phyloP scores from a whole-genome alignment of 1,140 invertebrate genomes.

The Solenopsis invicta region DNA sequence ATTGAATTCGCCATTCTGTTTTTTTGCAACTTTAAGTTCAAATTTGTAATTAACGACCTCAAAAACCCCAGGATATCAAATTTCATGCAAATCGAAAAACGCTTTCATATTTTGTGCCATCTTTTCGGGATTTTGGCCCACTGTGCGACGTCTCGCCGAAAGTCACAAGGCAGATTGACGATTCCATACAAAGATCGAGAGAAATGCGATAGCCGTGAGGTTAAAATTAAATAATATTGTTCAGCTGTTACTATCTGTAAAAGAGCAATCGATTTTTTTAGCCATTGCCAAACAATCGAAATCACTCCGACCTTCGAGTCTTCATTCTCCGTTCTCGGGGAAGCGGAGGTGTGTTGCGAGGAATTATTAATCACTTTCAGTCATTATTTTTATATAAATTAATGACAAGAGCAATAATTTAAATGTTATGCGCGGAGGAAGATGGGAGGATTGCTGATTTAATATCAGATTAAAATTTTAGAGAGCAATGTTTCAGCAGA shows the following conservation, averaged over 20 bases:
- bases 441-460: neutral
- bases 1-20: no score
- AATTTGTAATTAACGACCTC: no score
- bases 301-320: neutral
- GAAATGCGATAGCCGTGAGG: conserved; percentile 11
- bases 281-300: neutral
- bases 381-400: neutral
- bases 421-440: neutral
- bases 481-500: neutral
- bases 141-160: conserved; percentile 8
- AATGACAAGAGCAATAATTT: neutral
- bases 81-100: no score
- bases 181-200: neutral
- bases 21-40: no score
- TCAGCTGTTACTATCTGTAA: neutral
- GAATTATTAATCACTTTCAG: neutral
- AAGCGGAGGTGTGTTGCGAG: neutral
- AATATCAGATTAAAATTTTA: neutral
- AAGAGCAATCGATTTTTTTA: neutral
- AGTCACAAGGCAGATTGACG: conserved; percentile 20
- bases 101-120: no score
- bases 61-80: no score
- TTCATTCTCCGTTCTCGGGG: neutral
- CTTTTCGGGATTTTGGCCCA: no score
- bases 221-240: conserved; percentile 4